Conservation (phyloP, 2,888 invertebrate species). For the Xestia rhomboidea region DNA sequence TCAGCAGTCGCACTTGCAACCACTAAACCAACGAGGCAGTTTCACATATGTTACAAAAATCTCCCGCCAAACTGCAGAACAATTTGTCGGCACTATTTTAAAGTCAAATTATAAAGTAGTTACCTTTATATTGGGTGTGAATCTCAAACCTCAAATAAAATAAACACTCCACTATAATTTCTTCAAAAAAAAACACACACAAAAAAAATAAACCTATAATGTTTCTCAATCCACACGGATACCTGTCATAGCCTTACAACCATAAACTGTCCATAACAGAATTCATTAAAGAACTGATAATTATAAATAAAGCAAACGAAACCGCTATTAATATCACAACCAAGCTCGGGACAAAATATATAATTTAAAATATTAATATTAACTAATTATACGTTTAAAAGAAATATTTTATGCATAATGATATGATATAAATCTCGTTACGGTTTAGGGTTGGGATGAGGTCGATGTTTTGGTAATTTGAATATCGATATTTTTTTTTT, state of each 20-base stretch:
- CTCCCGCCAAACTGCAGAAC: background rate
- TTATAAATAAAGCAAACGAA: conserved; percentile 75
- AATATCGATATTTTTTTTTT: conserved; percentile 40
- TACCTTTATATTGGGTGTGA: conserved; percentile 4
- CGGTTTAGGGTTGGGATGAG: conserved; percentile 76
- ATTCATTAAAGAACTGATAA: conserved; percentile 70
- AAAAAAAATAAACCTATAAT: conserved; percentile 39
- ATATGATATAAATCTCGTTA: conserved; percentile 89
- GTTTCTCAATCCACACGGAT: conserved; percentile 51
- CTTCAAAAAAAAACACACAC: conserved; percentile 5
- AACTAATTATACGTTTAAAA: conserved; percentile 90
- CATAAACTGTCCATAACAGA: conserved; percentile 59
- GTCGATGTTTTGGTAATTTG: conserved; percentile 55
- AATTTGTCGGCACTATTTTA: background rate
- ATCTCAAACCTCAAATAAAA: conserved; percentile 29
- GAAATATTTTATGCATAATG: conserved; percentile 91
- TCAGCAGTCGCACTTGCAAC: no score
- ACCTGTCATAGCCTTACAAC: conserved; percentile 33
- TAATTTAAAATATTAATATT: conserved; percentile 90
- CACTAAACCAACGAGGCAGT: no score
- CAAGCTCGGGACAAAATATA: conserved; percentile 76
- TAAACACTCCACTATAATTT: conserved; percentile 17
- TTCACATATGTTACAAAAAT: no score
- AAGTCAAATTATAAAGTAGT: background rate
- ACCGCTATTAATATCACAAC: conserved; percentile 73